phyloP scores from a whole-genome alignment of 2,888 invertebrate genomes.

The Pseudolycoriella hygida region DNA sequence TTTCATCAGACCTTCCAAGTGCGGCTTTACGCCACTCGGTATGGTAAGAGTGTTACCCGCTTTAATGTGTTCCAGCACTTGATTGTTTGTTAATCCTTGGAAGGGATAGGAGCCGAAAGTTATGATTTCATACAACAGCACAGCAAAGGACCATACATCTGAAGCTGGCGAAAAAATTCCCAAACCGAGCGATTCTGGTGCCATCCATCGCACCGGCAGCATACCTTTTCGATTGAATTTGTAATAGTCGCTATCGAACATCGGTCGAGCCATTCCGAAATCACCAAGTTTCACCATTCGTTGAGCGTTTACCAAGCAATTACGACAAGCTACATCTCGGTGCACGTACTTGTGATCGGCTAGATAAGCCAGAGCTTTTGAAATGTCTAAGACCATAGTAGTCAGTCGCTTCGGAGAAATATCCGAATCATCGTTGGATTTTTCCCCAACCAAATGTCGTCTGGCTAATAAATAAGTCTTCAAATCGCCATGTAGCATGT shows the following conservation, averaged over 20 bases:
- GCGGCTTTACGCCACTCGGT: slow-evolving; percentile 60
- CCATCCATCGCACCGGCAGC: slow-evolving; percentile 87
- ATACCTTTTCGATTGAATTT: slow-evolving; percentile 73
- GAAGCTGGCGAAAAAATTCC: slow-evolving; percentile 74
- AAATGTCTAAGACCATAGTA: slow-evolving; percentile 73
- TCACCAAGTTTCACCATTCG: slow-evolving; percentile 61
- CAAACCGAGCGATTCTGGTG: slow-evolving; percentile 67
- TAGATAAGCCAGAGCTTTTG: slow-evolving; percentile 68
- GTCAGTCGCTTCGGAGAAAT: slow-evolving; percentile 65
- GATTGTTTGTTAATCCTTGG: slow-evolving; percentile 68
- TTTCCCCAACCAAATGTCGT: slow-evolving; percentile 57
- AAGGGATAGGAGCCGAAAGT: slow-evolving; percentile 86
- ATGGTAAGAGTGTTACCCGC: slow-evolving; percentile 49
- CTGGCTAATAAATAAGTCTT: slow-evolving; percentile 76
- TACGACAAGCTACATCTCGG: slow-evolving; percentile 67
- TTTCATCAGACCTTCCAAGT: slow-evolving; percentile 63
- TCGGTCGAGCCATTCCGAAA: slow-evolving; percentile 83
- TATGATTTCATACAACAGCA: slow-evolving; percentile 71
- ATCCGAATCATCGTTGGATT: slow-evolving; percentile 41
- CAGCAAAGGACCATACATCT: slow-evolving; percentile 83
- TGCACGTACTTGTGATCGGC: slow-evolving; percentile 75
- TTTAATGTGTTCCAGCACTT: slow-evolving; percentile 68
- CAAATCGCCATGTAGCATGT: slow-evolving; percentile 82
- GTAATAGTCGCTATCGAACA: slow-evolving; percentile 79
- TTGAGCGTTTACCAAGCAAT: slow-evolving; percentile 59